A percentile compares a stretch with the other conserved stretches of the same genome.
Evolutionary conservation across 53 echinoderm and acorn worm species (phyloP).

Genomic region (Apostichopus leukothele): DNA sequence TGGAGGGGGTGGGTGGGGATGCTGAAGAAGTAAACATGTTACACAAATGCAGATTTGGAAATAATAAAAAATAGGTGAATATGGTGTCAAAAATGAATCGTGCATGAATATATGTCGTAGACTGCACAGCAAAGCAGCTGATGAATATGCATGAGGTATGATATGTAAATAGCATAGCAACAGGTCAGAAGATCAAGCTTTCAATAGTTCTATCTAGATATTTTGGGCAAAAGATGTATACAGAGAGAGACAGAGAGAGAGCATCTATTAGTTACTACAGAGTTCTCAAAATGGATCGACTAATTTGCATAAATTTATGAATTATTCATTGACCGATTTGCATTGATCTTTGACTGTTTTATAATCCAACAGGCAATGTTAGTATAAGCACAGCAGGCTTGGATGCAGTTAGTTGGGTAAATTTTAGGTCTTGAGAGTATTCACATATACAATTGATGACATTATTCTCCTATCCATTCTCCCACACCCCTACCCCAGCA

Average conservation of each 20-base stretch:
- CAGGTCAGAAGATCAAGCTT: neutral
- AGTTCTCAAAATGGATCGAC: too few species aligned
- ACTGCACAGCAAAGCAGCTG: constrained; percentile 11
- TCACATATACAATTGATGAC: constrained; percentile 27
- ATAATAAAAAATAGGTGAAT: neutral
- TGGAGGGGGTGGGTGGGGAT: neutral
- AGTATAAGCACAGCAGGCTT: constrained; percentile 31
- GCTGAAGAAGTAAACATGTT: neutral
- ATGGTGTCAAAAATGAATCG: neutral
- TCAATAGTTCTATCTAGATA: too few species aligned
- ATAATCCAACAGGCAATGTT: neutral
- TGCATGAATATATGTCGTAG: constrained; percentile 1
- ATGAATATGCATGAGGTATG: constrained; percentile 11
- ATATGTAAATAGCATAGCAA: neutral
- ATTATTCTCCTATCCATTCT: too few species aligned
- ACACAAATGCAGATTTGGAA: neutral
- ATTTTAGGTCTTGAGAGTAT: constrained; percentile 21
- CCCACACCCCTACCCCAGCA: too few species aligned
- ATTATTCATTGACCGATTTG: too few species aligned
- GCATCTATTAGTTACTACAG: too few species aligned
- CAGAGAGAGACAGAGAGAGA: too few species aligned
- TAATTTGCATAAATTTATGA: too few species aligned
- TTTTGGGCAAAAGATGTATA: too few species aligned
- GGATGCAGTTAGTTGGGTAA: constrained; percentile 30
- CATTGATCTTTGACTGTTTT: neutral